Evolutionary conservation across 2,113 vertebrate species (phyloP).

Genomic region (Cathartes aura): DNA sequence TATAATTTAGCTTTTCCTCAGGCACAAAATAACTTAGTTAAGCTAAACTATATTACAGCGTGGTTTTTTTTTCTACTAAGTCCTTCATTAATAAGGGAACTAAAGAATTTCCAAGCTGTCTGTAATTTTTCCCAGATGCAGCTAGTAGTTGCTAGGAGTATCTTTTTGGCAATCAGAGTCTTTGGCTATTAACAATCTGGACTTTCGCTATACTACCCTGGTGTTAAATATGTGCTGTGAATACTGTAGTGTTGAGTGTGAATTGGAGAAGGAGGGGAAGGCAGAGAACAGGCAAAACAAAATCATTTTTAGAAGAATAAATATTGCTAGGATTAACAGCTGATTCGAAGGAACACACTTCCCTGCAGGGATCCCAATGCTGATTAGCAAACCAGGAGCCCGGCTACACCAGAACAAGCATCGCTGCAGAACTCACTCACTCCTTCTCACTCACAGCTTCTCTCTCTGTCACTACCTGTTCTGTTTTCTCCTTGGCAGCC

Average conservation of each 20-base stretch:
- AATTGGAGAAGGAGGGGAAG: neutral
- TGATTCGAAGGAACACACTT: neutral
- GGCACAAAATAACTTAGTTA: slow-evolving; percentile 49
- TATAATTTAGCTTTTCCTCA: slow-evolving; percentile 63
- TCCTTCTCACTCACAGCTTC: neutral
- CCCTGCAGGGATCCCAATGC: neutral
- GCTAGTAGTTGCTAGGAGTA: slow-evolving; percentile 55
- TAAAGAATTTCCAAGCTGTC: slow-evolving; percentile 58
- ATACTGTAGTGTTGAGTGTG: neutral
- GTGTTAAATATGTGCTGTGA: slow-evolving; percentile 51
- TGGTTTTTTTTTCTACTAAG: neutral
- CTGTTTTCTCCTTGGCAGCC: neutral
- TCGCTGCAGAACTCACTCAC: neutral
- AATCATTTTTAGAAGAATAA: neutral
- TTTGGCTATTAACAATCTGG: slow-evolving; percentile 58
- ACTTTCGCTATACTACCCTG: neutral
- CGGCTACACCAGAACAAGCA: neutral
- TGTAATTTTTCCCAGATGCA: slow-evolving; percentile 69
- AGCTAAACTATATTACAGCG: slow-evolving; percentile 27
- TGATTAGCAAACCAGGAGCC: neutral
- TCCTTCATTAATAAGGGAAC: slow-evolving; percentile 51
- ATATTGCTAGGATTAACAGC: neutral
- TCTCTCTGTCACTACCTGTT: neutral
- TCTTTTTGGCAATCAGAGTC: slow-evolving; percentile 58
- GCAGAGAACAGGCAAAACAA: slow-evolving; percentile 13